These are phyloP conservation scores for Rallus limicola DNA, from an alignment of 2,113 vertebrate species.

Conservation along the genomic window DNA sequence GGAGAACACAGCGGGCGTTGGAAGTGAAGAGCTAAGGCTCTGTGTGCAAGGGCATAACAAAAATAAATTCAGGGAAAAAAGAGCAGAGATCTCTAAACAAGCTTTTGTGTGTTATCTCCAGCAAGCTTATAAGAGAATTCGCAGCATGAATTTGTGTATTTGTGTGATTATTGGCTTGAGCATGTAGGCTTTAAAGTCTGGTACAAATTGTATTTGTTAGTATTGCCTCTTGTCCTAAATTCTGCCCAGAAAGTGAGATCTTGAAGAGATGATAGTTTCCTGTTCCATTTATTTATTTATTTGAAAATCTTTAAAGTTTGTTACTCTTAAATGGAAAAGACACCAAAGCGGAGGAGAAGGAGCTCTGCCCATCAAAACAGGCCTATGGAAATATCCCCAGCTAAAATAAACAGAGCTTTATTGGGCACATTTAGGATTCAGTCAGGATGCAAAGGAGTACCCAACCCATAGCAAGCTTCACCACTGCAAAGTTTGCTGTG, in stretches of 20 bases:
- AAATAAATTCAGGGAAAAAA: not conserved
- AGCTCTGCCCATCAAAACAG: constrained; percentile 55
- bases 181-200: not conserved
- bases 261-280: not conserved
- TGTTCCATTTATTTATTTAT: constrained; percentile 12
- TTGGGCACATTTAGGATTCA: constrained; percentile 15
- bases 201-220: not conserved
- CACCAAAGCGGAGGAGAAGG: constrained; percentile 23
- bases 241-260: not conserved
- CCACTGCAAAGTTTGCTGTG: not conserved
- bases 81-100: not conserved
- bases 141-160: not conserved
- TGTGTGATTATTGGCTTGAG: not conserved
- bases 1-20: not conserved
- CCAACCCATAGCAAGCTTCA: not conserved
- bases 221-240: constrained; percentile 15
- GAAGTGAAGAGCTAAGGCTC: not conserved
- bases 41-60: not conserved
- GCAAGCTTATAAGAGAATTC: constrained; percentile 20
- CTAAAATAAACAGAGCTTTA: constrained; percentile 44
- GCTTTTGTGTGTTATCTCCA: not conserved
- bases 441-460: constrained; percentile 36
- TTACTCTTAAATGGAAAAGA: constrained; percentile 41
- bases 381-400: constrained; percentile 30
- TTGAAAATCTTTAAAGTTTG: constrained; percentile 3